Base-by-base conservation (phyloP, 2,888 invertebrate species). In the Pseudoips prasinana region DNA sequence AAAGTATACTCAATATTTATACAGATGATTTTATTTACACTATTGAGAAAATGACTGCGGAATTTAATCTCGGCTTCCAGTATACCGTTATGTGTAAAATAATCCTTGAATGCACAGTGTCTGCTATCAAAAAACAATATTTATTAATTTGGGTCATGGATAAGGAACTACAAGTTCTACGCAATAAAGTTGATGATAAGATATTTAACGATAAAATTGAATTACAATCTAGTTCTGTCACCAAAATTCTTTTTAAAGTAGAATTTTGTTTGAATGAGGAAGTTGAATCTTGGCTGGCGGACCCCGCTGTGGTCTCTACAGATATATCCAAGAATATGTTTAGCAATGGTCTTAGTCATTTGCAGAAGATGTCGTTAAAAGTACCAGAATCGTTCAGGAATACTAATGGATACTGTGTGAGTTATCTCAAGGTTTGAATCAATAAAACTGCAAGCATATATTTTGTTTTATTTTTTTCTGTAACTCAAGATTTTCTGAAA, bases 91-190 rank as follows among this genome's bases (percentile, higher is more conserved):
- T 90, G 66, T 84, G 90, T 54, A 92, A 90, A 71, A 71, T 92
- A 22, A 70, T 92, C 14, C 60, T 92, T 18, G 86, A 84, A 67
- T 90, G 90, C 52, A 73, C 75, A 17, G 56, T 85, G 32, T 75
- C 87, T 0, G 60, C 80, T 1, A 56, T 65, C 8, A 76, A 82
- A 19, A 88, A 75, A 32, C 88, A 92, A 49, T 90, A 85, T 61
- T 44, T 92, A 11, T 67, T 92, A 1, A 69, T 92, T 25, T 92
- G 92, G 92, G 74, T 92, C 1, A 85, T 92, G 70, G 92, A 92
- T 56, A 91, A 90, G 53, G 86, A 90, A 38, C 67, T 92, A 7
- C 83, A 90, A 61, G 77, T 92, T 7, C 59, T 90, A 7, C 73
- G 75, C 39, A 77, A 78, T 25, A 70, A 40, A 22, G 64, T 64